Base-by-base conservation (phyloP, 2,797 vertebrate species). In the Alauda arvensis region DNA sequence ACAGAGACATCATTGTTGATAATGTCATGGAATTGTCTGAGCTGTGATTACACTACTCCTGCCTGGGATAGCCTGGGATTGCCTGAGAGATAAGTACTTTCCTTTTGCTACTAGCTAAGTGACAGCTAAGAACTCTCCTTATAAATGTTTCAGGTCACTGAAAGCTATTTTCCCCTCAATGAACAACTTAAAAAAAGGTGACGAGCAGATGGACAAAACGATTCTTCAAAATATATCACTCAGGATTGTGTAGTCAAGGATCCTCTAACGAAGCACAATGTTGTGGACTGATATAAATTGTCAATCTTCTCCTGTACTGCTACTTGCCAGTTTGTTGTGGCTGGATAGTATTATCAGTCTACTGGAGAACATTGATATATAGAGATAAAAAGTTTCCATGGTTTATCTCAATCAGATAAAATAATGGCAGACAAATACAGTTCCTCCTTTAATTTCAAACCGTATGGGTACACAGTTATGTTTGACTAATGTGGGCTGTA, bases 331-430 rank as follows among this genome's bases (percentile, higher is more conserved):
- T 81, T 90, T 65, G 34, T 61, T 83, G 48, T 77, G 28, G 23
- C 62, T 88, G n/a, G 78, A 80, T 71, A 56, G 59, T 43, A 21
- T 67, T 77, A 75, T 83, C 33, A n/a, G 25, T 34, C 85, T 75
- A 45, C 63, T 83, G 83, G 43, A 89, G 75, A 71, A 69, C 0
- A 0, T 52, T 77, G 77, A 85, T 68, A 62, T 51, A 74, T 20
- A 62, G 76, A 53, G 85, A 89, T 82, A 84, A 89, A 60, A 92
- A 75, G 16, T 89, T 95, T 87, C 57, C 10, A 0, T 45, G 53
- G 40, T 83, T 91, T 84, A 69, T 40, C 69, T 57, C 63, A 87
- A 81, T 82, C 84, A 90, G 74, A 88, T 93, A 87, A 89, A 89
- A 87, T 65, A 61, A 81, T 78, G 53, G 25, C 20, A 75, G 21